phyloP scores from a whole-genome alignment of 2,797 vertebrate genomes.

The Channallabes apus region DNA sequence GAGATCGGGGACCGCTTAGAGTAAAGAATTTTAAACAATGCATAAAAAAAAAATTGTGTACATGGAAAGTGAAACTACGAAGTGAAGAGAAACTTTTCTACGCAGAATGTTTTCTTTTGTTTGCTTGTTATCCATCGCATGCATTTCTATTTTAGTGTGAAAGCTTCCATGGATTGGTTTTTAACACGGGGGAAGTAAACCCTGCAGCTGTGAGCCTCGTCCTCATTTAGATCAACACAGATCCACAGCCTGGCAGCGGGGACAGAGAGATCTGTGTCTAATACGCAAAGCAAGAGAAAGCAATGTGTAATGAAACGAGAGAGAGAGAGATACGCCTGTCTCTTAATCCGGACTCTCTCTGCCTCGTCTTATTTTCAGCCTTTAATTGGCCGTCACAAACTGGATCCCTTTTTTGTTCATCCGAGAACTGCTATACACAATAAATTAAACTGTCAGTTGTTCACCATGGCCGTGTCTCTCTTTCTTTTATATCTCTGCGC shows the following conservation, averaged over 20 bases:
- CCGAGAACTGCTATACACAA: constrained; percentile 68
- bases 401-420: background rate
- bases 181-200: background rate
- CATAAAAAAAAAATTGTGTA: no score
- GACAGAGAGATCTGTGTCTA: constrained; percentile 12
- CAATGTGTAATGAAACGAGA: constrained; percentile 6
- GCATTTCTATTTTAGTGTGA: background rate
- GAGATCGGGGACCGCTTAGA: background rate
- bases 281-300: background rate
- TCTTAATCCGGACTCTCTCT: background rate
- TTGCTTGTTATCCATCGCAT: background rate
- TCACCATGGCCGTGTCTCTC: constrained; percentile 63
- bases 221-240: constrained; percentile 9
- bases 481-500: constrained; percentile 53
- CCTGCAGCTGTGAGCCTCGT: constrained; percentile 3
- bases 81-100: background rate
- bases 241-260: background rate
- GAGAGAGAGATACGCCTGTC: background rate
- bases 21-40: no score
- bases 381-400: constrained; percentile 7
- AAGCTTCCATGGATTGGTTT: background rate
- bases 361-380: background rate
- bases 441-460: constrained; percentile 80
- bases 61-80: background rate
- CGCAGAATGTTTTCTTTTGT: background rate